Evolutionary conservation across 1,140 invertebrate species (phyloP), one percentile per base, ranked within the genome.

Genomic region (Penaeus chinensis): DNA sequence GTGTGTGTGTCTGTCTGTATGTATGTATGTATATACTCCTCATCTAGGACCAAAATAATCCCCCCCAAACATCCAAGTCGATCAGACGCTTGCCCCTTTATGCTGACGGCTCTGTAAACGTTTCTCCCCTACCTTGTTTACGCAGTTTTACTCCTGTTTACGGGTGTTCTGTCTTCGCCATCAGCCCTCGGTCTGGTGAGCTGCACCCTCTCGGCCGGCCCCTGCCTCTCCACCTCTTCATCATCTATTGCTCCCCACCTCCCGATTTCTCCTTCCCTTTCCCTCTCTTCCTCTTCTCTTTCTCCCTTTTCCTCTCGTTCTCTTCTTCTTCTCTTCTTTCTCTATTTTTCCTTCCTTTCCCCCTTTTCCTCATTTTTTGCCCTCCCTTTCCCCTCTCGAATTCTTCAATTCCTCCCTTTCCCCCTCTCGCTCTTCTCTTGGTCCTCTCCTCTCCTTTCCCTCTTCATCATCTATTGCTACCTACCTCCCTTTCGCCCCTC

Each of bases 1-100:
- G 24, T 81, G 24, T 62, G 24, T 27, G n/a, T 62, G 62, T 11
- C 11, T 81, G 62, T 81, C 32, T 81, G 27, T 81, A 13, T 81
- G 24, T 81, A 32, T 81, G 62, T 81, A 62, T 27, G 62, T 27
- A 62, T 61, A 4, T 42, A 42, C 7, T 42, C 7, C 37, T 42
- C 37, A 42, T 42, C 37, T 8, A 4, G 37, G 37, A 8, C 37
- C 37, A 4, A 42, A 54, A 54, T 10, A 13, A 54, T 54, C 54
- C 54, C 54, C 47, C 54, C 54, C 10, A 11, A 54, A 13, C 16
- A 54, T 54, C 16, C 16, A 54, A 1, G 0, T 54, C 54, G 54
- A 8, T 54, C 16, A 10, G 54, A 8, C 2, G 7, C 11, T 54
- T 11, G 54, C 54, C 54, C 54, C 54, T 11, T 16, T 16, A 54